phyloP scores from a whole-genome alignment of 2,113 vertebrate species.

The Archilochus colubris region DNA sequence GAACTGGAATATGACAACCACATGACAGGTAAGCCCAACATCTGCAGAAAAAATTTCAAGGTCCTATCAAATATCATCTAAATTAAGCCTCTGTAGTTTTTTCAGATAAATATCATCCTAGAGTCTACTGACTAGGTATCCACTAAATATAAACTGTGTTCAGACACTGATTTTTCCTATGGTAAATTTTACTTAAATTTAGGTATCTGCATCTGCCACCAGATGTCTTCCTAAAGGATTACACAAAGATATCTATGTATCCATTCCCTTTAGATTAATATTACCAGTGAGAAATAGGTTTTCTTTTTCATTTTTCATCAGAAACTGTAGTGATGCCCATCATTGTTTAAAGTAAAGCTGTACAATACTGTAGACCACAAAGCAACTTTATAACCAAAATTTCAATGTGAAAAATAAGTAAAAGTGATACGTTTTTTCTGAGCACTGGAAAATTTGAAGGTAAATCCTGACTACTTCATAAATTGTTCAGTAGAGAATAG shows the following conservation, averaged over 20 bases:
- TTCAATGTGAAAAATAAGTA: not conserved
- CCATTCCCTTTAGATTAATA: accelerated
- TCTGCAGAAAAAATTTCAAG: not conserved
- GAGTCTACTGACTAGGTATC: not conserved
- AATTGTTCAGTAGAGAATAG: not conserved
- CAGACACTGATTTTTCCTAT: not conserved
- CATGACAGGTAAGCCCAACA: not conserved
- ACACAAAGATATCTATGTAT: not conserved
- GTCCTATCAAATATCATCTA: not conserved
- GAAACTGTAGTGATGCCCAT: not conserved
- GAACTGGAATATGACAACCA: not conserved
- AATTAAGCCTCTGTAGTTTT: not conserved
- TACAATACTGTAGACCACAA: not conserved
- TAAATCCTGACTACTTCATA: not conserved
- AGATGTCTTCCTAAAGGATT: not conserved
- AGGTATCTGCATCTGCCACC: accelerated
- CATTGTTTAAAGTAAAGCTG: accelerated
- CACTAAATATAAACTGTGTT: not conserved
- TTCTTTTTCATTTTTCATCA: accelerated
- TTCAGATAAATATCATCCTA: not conserved
- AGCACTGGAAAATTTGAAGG: not conserved
- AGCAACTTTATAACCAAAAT: accelerated
- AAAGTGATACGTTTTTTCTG: not conserved
- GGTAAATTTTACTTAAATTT: not conserved
- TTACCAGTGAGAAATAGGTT: not conserved